Percentiles rank a stretch among this genome's conserved stretches.
phyloP scores from a whole-genome alignment of 2,888 invertebrate species.

The Rhogogaster chlorosoma region DNA sequence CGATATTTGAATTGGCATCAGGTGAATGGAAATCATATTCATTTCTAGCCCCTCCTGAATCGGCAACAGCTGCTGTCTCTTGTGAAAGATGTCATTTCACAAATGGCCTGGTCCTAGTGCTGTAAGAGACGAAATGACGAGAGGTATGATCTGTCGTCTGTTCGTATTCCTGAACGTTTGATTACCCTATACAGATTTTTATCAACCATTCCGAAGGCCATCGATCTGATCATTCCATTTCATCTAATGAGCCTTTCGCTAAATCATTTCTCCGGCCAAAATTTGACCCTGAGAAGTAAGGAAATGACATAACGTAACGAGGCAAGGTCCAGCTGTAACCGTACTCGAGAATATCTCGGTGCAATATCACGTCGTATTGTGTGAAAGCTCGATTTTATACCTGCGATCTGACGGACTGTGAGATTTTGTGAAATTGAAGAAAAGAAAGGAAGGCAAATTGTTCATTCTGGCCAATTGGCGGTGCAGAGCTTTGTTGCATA shows the following conservation, averaged over 20 bases:
- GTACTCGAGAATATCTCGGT: no score
- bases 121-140: background rate
- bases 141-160: background rate
- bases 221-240: background rate
- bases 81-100: conserved; percentile 23
- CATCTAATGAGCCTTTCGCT: background rate
- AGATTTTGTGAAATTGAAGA: background rate
- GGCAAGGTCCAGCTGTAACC: background rate
- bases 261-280: conserved; percentile 6
- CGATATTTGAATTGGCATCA: background rate
- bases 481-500: background rate
- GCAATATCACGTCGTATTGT: no score
- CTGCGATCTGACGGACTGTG: background rate
- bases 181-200: background rate
- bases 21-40: conserved; percentile 19
- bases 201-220: background rate
- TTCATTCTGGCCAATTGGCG: background rate
- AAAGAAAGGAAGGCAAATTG: background rate
- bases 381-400: background rate
- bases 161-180: background rate
- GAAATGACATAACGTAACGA: background rate
- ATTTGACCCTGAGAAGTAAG: background rate
- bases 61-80: background rate
- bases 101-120: background rate
- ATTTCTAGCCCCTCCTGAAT: background rate